Conservation (phyloP, 2,888 invertebrate species). For the Synergus gifuensis region DNA sequence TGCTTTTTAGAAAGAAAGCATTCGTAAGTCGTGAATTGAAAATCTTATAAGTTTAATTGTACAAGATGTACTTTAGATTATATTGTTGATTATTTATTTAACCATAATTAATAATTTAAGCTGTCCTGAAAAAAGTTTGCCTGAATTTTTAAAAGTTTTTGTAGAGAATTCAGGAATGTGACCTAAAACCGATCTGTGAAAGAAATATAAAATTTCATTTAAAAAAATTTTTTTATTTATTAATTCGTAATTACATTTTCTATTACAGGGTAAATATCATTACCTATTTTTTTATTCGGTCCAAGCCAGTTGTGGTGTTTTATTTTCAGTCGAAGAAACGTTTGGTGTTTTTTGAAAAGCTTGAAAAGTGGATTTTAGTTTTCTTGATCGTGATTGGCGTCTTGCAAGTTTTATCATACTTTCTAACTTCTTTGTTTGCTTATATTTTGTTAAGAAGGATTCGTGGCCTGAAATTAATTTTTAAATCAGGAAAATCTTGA, state of each 20-base stretch:
- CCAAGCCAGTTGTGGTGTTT: conserved; percentile 18
- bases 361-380: conserved; percentile 44
- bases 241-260: background rate
- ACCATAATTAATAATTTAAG: background rate
- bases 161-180: conserved; percentile 21
- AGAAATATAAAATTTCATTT: conserved; percentile 21
- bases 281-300: background rate
- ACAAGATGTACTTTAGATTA: background rate
- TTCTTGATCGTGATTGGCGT: conserved; percentile 49
- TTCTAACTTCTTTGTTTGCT: conserved; percentile 57
- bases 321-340: background rate
- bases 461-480: conserved; percentile 69
- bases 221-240: background rate
- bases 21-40: background rate
- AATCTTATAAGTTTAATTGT: conserved; percentile 7
- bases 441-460: conserved; percentile 67
- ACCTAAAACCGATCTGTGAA: background rate
- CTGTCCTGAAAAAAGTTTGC: background rate
- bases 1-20: conserved; percentile 13
- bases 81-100: background rate
- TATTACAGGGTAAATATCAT: background rate
- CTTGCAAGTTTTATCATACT: conserved; percentile 52
- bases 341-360: background rate
- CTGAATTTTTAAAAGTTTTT: background rate
- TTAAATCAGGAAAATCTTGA: conserved; percentile 6